A percentile compares a stretch with the other conserved stretches of the same genome.
phyloP scores from a whole-genome alignment of 1,140 invertebrate species.

The Pogonus chalceus region DNA sequence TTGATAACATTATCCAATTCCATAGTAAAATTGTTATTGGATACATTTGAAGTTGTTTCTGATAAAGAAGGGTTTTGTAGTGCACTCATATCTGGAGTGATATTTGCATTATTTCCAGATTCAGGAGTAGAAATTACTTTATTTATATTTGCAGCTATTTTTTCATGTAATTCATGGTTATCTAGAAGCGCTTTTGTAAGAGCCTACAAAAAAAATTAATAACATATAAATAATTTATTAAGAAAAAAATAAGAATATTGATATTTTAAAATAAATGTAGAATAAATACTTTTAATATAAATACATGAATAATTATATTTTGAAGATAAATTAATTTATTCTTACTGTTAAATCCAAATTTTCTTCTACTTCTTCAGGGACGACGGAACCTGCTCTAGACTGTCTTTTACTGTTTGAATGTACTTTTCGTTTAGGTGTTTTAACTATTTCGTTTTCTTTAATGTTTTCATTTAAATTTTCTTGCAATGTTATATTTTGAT shows the following conservation, averaged over 20 bases:
- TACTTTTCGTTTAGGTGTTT: not conserved
- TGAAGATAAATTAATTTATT: not conserved
- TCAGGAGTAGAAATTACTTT: not conserved
- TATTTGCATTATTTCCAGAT: not conserved
- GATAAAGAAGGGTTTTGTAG: not conserved
- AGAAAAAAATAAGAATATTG: no score
- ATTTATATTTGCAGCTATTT: conserved; percentile 6
- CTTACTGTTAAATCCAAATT: not conserved
- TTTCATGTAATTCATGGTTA: conserved; percentile 2
- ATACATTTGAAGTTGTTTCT: not conserved
- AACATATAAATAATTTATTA: not conserved
- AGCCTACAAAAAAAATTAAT: not conserved
- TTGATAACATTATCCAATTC: conserved; percentile 7
- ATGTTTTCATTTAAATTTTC: not conserved
- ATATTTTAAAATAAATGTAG: no score
- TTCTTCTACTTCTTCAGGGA: not conserved
- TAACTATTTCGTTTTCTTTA: not conserved
- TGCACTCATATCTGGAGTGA: not conserved
- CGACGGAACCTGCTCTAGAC: not conserved
- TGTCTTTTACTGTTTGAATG: not conserved
- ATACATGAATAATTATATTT: not conserved
- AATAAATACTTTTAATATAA: not conserved
- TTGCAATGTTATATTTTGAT: not conserved
- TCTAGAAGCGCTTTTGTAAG: not conserved
- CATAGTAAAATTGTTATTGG: not conserved